These are phyloP conservation scores for Balearica regulorum DNA, from an alignment of 2,797 vertebrate genomes.

Conservation along the genomic window DNA sequence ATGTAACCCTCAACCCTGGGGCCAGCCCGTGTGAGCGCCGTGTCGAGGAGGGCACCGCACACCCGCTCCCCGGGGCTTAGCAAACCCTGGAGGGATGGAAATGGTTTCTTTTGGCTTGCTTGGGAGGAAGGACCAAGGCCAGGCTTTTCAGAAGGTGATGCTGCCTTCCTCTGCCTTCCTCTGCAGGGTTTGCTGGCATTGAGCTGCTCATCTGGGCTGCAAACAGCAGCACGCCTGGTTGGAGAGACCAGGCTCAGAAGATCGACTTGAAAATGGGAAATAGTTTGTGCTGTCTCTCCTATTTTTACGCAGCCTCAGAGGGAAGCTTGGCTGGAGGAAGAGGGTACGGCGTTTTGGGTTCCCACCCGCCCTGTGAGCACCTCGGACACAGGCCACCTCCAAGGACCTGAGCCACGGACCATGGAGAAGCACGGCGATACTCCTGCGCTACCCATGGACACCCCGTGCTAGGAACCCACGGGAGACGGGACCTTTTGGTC, in stretches of 20 bases:
- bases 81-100: background rate
- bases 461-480: rapidly evolving
- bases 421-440: rapidly evolving
- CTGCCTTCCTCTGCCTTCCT: background rate
- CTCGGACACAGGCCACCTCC: background rate
- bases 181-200: background rate
- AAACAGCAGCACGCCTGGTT: background rate
- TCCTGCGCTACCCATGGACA: background rate
- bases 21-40: rapidly evolving
- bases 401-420: background rate
- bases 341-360: rapidly evolving
- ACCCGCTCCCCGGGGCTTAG: rapidly evolving
- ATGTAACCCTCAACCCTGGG: background rate
- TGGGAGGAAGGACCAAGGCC: background rate
- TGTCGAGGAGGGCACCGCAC: background rate
- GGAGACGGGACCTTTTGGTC: background rate
- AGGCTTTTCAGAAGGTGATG: rapidly evolving
- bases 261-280: background rate
- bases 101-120: background rate
- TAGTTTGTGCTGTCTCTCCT: background rate
- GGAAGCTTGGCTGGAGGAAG: background rate
- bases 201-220: background rate
- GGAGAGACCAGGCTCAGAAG: background rate
- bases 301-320: background rate
- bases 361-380: background rate